A percentile compares a stretch with the other conserved stretches of the same genome.
phyloP scores from a whole-genome alignment of 2,888 invertebrate genomes.

The Harpalus rubripes region DNA sequence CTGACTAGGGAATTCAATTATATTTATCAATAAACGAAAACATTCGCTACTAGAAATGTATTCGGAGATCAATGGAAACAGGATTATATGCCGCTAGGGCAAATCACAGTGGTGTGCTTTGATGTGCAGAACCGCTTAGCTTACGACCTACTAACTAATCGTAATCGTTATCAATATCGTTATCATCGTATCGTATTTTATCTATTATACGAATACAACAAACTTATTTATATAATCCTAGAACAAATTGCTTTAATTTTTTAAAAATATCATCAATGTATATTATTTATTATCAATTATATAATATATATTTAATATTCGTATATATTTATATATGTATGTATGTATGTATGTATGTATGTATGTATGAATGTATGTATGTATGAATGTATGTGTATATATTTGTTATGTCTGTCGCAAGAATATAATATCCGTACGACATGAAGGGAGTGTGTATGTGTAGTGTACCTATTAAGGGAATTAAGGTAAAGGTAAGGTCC shows the following conservation, averaged over 20 bases:
- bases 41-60: slow-evolving; percentile 75
- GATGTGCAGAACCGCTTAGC: slow-evolving; percentile 74
- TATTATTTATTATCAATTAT: slow-evolving; percentile 62
- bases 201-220: slow-evolving; percentile 19
- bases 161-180: neutral
- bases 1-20: slow-evolving; percentile 76
- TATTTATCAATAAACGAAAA: slow-evolving; percentile 74
- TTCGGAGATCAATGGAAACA: slow-evolving; percentile 74
- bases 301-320: slow-evolving; percentile 63
- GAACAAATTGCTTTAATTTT: slow-evolving; percentile 76
- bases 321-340: slow-evolving; percentile 57
- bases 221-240: slow-evolving; percentile 71
- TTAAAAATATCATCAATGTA: slow-evolving; percentile 75
- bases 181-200: slow-evolving; percentile 51
- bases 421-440: slow-evolving; percentile 24
- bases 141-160: slow-evolving; percentile 55
- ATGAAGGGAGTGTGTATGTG: neutral
- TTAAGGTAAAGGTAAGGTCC: slow-evolving; percentile 4
- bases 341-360: slow-evolving; percentile 12
- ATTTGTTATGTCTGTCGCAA: slow-evolving; percentile 46
- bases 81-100: slow-evolving; percentile 75
- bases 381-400: slow-evolving; percentile 16
- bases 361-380: slow-evolving; percentile 33
- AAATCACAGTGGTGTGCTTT: slow-evolving; percentile 78
- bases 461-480: neutral